A percentile compares a stretch with the other conserved stretches of the same genome.
Evolutionary conservation across 2,888 invertebrate genomes (phyloP).

Genomic region (Hartigia nigra): DNA sequence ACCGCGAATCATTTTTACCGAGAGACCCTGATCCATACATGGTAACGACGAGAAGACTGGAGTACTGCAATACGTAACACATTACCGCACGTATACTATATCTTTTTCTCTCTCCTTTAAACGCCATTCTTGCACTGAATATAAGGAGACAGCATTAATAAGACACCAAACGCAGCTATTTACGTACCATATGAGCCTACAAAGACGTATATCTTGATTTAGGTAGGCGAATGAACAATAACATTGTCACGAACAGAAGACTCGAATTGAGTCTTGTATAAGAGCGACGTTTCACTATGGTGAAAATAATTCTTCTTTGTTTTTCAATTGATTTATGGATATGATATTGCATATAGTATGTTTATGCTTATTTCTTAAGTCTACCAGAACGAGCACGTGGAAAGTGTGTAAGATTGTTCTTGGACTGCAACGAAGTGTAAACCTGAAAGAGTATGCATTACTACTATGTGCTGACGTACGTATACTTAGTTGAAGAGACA

Average conservation of each 20-base stretch:
- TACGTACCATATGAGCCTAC: neutral
- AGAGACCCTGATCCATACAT: constrained; percentile 54
- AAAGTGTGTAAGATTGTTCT: neutral
- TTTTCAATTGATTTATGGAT: neutral
- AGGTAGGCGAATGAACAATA: neutral
- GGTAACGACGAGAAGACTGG: constrained; percentile 49
- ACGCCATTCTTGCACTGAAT: neutral
- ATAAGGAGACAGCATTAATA: neutral
- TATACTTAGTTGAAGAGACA: neutral
- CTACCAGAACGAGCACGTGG: neutral
- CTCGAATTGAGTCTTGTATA: neutral
- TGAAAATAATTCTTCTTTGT: neutral
- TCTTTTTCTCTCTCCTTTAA: neutral
- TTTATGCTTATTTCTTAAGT: neutral
- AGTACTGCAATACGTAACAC: constrained; percentile 46
- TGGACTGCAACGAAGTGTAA: neutral
- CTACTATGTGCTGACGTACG: neutral
- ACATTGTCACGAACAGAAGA: neutral
- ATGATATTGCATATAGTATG: neutral
- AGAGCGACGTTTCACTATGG: no score
- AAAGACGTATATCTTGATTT: neutral
- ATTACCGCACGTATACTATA: constrained; percentile 7
- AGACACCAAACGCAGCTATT: neutral
- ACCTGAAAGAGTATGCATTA: neutral
- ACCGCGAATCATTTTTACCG: constrained; percentile 32